Percentiles rank a stretch among this genome's conserved stretches.
Evolutionary conservation across 2,113 vertebrate genomes (phyloP).

Genomic region (Entelurus aequoreus): DNA sequence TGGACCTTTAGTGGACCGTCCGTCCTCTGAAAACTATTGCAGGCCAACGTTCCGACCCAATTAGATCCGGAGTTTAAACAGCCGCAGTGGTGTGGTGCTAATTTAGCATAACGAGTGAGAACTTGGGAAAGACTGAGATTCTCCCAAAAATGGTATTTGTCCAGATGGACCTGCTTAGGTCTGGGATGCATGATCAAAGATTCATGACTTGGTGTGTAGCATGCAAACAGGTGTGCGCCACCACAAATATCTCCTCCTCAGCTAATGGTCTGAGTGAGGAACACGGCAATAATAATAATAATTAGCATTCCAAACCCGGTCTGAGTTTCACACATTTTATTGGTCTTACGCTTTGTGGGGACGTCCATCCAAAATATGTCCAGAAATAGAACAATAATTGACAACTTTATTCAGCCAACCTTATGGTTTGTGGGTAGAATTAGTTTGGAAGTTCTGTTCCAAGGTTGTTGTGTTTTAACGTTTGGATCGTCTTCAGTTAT

Average conservation of each 20-base stretch:
- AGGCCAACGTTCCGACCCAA: conserved; percentile 39
- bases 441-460: no score
- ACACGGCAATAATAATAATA: conserved; percentile 38
- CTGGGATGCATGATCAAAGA: conserved; percentile 35
- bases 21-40: conserved; percentile 36
- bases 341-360: conserved; percentile 23
- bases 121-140: conserved; percentile 16
- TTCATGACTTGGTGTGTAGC: conserved; percentile 65
- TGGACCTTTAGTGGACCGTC: conserved; percentile 29
- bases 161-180: conserved; percentile 63
- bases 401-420: neutral
- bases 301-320: conserved; percentile 52
- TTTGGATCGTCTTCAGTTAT: no score
- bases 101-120: conserved; percentile 38
- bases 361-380: conserved; percentile 36
- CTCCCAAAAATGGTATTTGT: conserved; percentile 40
- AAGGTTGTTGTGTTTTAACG: neutral
- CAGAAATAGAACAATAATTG: neutral
- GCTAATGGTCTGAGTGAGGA: conserved; percentile 49
- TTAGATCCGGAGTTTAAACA: conserved; percentile 37
- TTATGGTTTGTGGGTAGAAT: no score
- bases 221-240: conserved; percentile 67
- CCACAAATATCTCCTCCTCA: conserved; percentile 52
- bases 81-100: conserved; percentile 31
- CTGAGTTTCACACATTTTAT: conserved; percentile 33